Base-by-base conservation (phyloP, 2,797 vertebrate species). In the Argentina silus region DNA sequence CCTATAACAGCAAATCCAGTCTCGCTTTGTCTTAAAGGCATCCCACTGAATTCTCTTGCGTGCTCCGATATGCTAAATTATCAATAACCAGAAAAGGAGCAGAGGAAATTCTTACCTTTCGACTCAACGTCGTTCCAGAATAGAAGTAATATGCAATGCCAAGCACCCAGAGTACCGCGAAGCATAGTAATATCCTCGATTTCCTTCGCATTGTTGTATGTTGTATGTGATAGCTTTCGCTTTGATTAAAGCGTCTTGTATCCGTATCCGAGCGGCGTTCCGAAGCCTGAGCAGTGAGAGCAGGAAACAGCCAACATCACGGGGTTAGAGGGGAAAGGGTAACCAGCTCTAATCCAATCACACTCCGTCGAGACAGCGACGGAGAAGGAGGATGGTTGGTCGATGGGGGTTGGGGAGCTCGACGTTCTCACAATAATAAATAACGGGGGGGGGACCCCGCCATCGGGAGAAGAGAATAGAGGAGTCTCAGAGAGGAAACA, bases 61-160 rank as follows among this genome's bases (percentile, higher is more conserved):
- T 17, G 14, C 36, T 23, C 50, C 36, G 36, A 51, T 53, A 42
- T 50, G 14, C 56, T 69, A 43, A 43, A 56, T 56, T 44, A 36
- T 51, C 36, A 48, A 51, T 45, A 72, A 44, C 66, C 79, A 57
- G 47, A 81, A 78, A 71, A 78, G 42, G n/a, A 67, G 61, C 73
- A 47, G 51, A 14, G 6, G 42, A 51, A 47, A 65, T 17, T 63
- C 82, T 69, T 93, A 96, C 95, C 94, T 95, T 95, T 79, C 93
- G 91, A 83, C 90, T 94, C 84, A 97, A 87, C 86, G 95, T 90
- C 86, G 96, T 95, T 82, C 97, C 97, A 81, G 96, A 97, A 91
- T 97, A 98, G 93, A 98, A 96, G 92, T 99, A 99, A 93, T 98
- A 99, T 83, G 97, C 97, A 85, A 99, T 98, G 82, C 97, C 97